Base-by-base conservation (phyloP, 2,797 vertebrate genomes). In the Mormyrops boulengeri region DNA sequence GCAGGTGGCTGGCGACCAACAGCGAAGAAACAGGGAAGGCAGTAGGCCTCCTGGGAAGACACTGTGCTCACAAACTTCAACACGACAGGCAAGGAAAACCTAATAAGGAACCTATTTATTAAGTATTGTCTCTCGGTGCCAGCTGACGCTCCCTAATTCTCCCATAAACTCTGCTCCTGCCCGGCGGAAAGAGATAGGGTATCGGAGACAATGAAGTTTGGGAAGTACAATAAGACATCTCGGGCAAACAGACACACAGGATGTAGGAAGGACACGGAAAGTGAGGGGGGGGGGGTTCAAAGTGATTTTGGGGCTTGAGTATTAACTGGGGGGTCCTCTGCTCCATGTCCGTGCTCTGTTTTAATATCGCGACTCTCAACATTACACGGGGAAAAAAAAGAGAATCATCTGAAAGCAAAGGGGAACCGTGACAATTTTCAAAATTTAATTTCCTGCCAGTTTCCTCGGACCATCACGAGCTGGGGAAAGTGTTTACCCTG, bases 331-430 rank as follows among this genome's bases (percentile, higher is more conserved):
- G 85, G 85, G 44, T 34, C 52, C 7, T 57, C 38, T 2, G 22
- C 53, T 60, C 85, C 85, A 55, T 85, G 47, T 50, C 47, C 34
- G 9, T 17, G 30, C 30, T 57, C 50, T 55, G 85, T 87, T 87
- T 87, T 87, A 87, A 87, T 87, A 87, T 52, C 52, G 52, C 52
- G 30, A 87, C 85, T 87, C 85, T 4, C 52, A 50, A 41, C 50
- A 60, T 55, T 87, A 57, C 85, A 55, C 26, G 30, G 50, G 7
- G 50, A 55, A 19, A 38, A 84, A 85, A 85, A 50, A 14, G 2
- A 66, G 22, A 69, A 38, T 38, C 38, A n/a, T 50, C n/a, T 47
- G 82, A 55, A 87, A 34, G 34, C 84, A 41, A 87, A 60, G 22
- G 52, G 26, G 66, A 30, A 87, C 22, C 26, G 30, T 30, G 14